Evolutionary conservation across 2,113 vertebrate genomes (phyloP).

Genomic region (Urocitellus parryii): DNA sequence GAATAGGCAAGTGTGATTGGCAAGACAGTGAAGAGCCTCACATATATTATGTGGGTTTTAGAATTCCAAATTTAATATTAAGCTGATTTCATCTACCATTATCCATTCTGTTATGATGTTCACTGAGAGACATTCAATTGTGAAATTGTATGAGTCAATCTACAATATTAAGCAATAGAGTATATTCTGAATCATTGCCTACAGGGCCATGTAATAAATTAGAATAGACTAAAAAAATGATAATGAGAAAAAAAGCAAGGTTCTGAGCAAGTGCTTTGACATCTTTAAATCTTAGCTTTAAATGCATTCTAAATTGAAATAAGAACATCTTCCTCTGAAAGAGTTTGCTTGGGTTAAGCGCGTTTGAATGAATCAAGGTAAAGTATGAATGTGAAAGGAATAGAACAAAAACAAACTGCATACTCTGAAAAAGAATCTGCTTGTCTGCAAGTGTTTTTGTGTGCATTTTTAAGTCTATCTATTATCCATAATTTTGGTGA

Average conservation of each 20-base stretch:
- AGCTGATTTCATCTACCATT: neutral
- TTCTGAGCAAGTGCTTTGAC: neutral
- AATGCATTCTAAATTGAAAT: neutral
- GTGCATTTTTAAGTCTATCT: neutral
- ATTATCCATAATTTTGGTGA: neutral
- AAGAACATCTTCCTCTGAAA: neutral
- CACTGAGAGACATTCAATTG: neutral
- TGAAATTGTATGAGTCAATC: slow-evolving; percentile 10
- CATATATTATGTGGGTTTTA: neutral
- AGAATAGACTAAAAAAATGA: neutral
- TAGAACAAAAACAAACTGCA: neutral
- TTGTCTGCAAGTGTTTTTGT: neutral
- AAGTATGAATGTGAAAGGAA: neutral
- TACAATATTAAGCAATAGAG: neutral
- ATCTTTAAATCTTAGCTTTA: neutral
- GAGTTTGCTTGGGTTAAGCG: neutral
- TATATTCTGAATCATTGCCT: neutral
- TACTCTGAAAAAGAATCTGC: neutral
- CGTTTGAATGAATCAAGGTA: neutral
- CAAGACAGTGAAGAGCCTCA: neutral
- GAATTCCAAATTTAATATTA: slow-evolving; percentile 1
- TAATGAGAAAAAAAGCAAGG: neutral
- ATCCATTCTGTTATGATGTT: neutral
- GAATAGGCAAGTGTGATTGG: neutral
- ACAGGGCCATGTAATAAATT: neutral